phyloP scores from a whole-genome alignment of 2,113 vertebrate species.

The Megatriorchis doriae region DNA sequence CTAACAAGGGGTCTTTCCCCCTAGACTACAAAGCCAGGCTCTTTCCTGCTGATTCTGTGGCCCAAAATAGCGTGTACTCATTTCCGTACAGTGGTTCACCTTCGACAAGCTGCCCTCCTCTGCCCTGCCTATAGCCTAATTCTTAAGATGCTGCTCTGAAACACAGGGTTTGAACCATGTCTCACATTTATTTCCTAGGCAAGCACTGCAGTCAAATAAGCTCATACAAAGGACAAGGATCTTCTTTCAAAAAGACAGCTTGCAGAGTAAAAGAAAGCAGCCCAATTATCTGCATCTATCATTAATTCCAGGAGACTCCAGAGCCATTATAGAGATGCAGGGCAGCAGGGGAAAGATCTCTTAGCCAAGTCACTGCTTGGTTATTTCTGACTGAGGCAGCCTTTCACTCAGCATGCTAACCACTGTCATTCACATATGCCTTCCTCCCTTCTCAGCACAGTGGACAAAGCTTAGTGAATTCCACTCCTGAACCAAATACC shows the following conservation, averaged over 20 bases:
- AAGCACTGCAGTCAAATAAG: neutral
- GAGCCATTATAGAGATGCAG: neutral
- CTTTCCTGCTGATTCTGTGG: neutral
- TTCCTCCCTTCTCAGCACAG: neutral
- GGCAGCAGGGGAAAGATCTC: neutral
- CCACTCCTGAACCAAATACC: neutral
- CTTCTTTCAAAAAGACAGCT: neutral
- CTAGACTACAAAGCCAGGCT: neutral
- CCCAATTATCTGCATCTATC: neutral
- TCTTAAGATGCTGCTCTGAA: neutral
- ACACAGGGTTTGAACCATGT: neutral
- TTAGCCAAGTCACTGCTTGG: neutral
- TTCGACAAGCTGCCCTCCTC: neutral
- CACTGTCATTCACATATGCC: neutral
- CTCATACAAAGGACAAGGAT: neutral
- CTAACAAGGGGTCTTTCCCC: neutral
- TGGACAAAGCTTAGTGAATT: neutral
- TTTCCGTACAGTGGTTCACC: neutral
- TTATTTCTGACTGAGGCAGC: neutral
- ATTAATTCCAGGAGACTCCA: neutral
- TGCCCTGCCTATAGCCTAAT: neutral
- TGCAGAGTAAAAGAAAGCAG: neutral
- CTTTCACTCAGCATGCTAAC: neutral
- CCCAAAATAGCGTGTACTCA: neutral
- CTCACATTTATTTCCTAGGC: neutral